Percentiles rank a stretch among this genome's conserved stretches.
These are phyloP conservation scores for Gymnocypris eckloni DNA, from an alignment of 2,797 vertebrate species.

Conservation along the genomic window DNA sequence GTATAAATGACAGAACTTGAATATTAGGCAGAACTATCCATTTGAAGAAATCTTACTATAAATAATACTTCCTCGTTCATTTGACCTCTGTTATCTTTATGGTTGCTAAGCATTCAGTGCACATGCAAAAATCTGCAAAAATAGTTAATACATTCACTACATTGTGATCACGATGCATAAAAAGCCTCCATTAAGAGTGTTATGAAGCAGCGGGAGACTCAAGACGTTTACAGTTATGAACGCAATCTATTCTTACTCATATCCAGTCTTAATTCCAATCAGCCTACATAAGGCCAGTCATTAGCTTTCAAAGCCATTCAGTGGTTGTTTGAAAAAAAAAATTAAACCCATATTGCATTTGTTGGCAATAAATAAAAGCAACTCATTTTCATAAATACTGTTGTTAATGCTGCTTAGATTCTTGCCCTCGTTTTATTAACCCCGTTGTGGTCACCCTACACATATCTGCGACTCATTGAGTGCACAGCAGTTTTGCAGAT, in stretches of 20 bases:
- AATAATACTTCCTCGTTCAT: not conserved
- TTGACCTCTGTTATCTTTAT: not conserved
- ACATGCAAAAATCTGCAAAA: constrained; percentile 9
- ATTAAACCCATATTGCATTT: not conserved
- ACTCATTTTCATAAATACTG: not conserved
- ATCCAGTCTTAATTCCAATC: constrained; percentile 13
- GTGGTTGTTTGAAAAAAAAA: constrained; percentile 1
- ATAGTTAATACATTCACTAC: not conserved
- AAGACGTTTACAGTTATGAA: constrained; percentile 26
- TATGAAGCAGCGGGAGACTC: constrained; percentile 1
- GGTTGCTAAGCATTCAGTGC: not conserved
- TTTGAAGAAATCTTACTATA: not conserved
- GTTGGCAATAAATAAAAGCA: not conserved
- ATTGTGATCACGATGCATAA: constrained; percentile 5
- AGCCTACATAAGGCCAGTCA: not conserved
- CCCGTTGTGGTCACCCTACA: not conserved
- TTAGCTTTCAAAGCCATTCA: constrained; percentile 30
- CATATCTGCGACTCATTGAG: not conserved
- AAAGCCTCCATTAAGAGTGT: constrained; percentile 5
- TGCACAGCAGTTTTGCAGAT: constrained; percentile 64
- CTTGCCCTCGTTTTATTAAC: not conserved
- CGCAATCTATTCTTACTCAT: constrained; percentile 10
- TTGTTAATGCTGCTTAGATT: not conserved
- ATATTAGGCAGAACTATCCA: not conserved
- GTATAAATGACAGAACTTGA: not conserved